A percentile compares a stretch with the other conserved stretches of the same genome.
phyloP scores from a whole-genome alignment of 2,113 vertebrate species.

The Carettochelys insculpta region DNA sequence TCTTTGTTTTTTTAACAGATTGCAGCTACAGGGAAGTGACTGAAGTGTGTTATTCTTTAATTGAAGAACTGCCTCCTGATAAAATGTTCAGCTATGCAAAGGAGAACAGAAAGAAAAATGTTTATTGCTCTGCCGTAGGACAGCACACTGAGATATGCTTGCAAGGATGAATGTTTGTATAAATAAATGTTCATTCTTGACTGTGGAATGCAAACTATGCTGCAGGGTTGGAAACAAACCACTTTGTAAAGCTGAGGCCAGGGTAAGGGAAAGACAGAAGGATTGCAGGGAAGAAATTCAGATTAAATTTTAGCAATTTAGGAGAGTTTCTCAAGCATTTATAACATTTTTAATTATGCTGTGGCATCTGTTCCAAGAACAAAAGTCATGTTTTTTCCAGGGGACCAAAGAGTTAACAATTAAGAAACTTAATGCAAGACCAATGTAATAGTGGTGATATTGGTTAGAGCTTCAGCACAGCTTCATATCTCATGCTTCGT shows the following conservation, averaged over 20 bases:
- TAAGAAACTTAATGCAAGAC: conserved; percentile 28
- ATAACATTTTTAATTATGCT: conserved; percentile 64
- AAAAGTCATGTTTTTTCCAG: conserved; percentile 23
- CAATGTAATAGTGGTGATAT: neutral
- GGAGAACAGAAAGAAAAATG: neutral
- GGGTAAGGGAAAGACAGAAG: conserved; percentile 38
- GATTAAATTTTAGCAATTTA: conserved; percentile 62
- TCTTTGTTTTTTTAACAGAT: neutral
- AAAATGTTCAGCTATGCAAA: neutral
- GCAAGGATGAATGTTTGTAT: conserved; percentile 68
- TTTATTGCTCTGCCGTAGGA: conserved; percentile 30
- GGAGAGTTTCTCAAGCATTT: conserved; percentile 68
- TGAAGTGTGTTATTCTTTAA: neutral
- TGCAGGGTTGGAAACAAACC: conserved; percentile 63
- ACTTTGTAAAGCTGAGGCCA: conserved; percentile 66
- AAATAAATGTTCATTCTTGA: conserved; percentile 76
- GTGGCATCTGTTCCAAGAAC: conserved; percentile 44
- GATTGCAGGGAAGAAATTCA: conserved; percentile 50
- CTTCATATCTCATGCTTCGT: conserved; percentile 35
- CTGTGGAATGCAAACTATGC: conserved; percentile 76
- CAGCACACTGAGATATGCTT: conserved; percentile 39
- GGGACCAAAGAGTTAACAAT: conserved; percentile 29
- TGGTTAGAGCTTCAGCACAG: conserved; percentile 19
- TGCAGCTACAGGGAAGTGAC: neutral
- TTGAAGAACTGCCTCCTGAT: neutral